phyloP scores from a whole-genome alignment of 64 coral and sea anemone species.

The Actinia equina region DNA sequence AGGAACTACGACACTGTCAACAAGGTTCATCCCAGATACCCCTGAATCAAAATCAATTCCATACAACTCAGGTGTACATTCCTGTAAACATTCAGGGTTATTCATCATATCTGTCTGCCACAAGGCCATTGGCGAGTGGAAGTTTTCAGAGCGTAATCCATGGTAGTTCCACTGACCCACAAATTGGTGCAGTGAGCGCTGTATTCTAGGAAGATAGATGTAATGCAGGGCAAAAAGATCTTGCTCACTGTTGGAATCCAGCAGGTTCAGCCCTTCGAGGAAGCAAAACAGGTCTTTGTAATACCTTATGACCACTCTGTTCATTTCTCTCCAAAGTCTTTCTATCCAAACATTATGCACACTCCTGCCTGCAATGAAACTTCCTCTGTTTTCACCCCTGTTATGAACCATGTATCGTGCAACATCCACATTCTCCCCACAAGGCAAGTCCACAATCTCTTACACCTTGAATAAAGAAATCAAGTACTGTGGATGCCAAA shows the following conservation, averaged over 20 bases:
- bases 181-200: conserved; percentile 45
- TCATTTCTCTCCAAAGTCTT: too few relatives aligned
- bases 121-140: conserved; percentile 50
- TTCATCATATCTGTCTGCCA: conserved; percentile 41
- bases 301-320: too few relatives aligned
- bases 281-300: conserved; percentile 44
- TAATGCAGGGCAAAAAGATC: conserved; percentile 39
- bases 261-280: conserved; percentile 34
- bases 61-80: neutral
- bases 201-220: conserved; percentile 56
- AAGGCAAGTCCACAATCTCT: conserved; percentile 22
- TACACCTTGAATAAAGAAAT: too few relatives aligned
- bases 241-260: conserved; percentile 50
- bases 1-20: too few relatives aligned
- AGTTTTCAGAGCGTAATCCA: conserved; percentile 41
- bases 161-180: conserved; percentile 62
- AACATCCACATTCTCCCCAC: neutral
- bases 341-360: too few relatives aligned
- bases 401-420: too few relatives aligned
- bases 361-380: conserved; percentile 45
- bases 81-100: conserved; percentile 25
- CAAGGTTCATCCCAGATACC: neutral
- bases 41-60: conserved; percentile 22
- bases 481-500: too few relatives aligned
- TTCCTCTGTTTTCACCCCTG: conserved; percentile 23